A percentile compares a stretch with the other conserved stretches of the same genome.
Conservation (phyloP, 2,888 invertebrate genomes). For the Noctua fimbriata region DNA sequence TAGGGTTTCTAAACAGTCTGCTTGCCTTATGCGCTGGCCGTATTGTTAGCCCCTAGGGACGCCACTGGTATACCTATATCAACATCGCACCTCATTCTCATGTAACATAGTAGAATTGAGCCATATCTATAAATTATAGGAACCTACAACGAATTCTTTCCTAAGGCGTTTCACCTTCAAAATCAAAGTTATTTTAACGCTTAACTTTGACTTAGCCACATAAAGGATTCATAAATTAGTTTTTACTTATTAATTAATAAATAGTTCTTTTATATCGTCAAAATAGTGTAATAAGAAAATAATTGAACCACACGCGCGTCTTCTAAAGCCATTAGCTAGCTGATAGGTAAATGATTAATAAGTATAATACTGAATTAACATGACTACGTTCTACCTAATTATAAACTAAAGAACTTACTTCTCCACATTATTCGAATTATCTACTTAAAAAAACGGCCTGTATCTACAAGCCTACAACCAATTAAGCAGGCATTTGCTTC, state of each 20-base stretch:
- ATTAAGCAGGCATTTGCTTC: neutral
- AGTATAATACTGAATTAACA: conserved; percentile 20
- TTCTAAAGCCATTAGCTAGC: conserved; percentile 7
- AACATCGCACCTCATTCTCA: neutral
- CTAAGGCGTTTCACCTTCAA: conserved; percentile 5
- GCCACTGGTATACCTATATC: neutral
- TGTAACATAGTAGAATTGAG: conserved; percentile 16
- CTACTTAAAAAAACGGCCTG: too few species aligned
- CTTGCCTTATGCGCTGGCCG: too few species aligned
- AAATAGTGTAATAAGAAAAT: conserved; percentile 10
- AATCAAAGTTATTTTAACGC: conserved; percentile 13
- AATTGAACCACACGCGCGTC: neutral
- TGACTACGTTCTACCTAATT: conserved; percentile 8
- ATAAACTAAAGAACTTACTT: conserved; percentile 17
- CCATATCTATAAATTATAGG: conserved; percentile 28
- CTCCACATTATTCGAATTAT: conserved; percentile 1
- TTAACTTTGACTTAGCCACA: conserved; percentile 3
- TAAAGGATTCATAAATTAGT: neutral
- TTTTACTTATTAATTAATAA: conserved; percentile 9
- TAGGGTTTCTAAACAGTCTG: too few species aligned
- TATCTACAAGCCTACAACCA: neutral
- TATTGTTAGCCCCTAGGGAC: too few species aligned
- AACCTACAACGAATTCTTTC: conserved; percentile 60
- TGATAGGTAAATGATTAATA: conserved; percentile 25
- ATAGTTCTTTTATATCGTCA: conserved; percentile 2